Evolutionary conservation across 1,140 invertebrate genomes (phyloP).

Genomic region (Stegodyphus dumicola): DNA sequence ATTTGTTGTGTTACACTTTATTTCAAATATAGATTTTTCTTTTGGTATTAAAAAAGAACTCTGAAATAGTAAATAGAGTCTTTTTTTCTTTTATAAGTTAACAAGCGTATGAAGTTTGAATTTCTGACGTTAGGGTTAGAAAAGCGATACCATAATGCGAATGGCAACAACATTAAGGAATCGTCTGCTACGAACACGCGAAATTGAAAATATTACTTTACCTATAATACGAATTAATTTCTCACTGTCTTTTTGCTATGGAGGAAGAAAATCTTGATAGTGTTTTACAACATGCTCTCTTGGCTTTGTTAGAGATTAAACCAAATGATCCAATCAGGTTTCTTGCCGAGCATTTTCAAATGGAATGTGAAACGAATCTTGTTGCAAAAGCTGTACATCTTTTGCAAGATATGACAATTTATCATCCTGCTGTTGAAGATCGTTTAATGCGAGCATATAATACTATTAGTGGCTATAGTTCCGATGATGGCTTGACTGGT

Average conservation of each 20-base stretch:
- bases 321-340: conserved; percentile 59
- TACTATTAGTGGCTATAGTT: conserved; percentile 55
- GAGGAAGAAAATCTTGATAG: conserved; percentile 42
- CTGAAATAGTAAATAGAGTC: too few species aligned
- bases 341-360: conserved; percentile 53
- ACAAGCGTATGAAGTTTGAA: too few species aligned
- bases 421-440: conserved; percentile 57
- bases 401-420: conserved; percentile 44
- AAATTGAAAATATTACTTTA: too few species aligned
- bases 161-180: too few species aligned
- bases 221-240: too few species aligned
- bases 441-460: conserved; percentile 39
- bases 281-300: conserved; percentile 44
- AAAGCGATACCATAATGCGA: too few species aligned
- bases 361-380: conserved; percentile 56
- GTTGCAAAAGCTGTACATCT: conserved; percentile 56
- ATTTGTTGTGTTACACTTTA: too few species aligned
- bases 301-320: conserved; percentile 50
- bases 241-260: conserved; percentile 9
- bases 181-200: too few species aligned
- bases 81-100: too few species aligned
- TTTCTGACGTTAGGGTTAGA: too few species aligned
- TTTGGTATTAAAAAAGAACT: too few species aligned
- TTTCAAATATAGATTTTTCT: too few species aligned
- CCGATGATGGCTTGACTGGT: conserved; percentile 54